These are phyloP conservation scores for Bufotes viridis DNA, from an alignment of 2,797 vertebrate genomes.

Conservation along the genomic window DNA sequence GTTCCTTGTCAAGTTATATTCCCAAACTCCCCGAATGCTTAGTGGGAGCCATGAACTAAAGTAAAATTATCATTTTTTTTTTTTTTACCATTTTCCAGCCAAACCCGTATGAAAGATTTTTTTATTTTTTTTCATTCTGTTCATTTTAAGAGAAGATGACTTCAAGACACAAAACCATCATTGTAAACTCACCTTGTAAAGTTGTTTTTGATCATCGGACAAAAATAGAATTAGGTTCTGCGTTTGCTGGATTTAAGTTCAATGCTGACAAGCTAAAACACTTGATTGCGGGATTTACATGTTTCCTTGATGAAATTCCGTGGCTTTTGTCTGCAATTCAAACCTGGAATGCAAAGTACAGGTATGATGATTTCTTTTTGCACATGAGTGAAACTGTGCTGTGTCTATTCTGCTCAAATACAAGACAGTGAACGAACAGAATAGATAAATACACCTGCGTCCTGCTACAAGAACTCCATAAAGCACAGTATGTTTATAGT, in stretches of 20 bases:
- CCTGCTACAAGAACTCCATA: not conserved
- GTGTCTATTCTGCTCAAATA: not conserved
- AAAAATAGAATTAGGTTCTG: conserved; percentile 32
- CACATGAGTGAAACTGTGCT: not conserved
- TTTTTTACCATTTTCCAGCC: conserved; percentile 71
- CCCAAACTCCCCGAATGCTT: conserved; percentile 73
- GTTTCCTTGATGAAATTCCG: conserved; percentile 54
- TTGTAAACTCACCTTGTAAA: conserved; percentile 63
- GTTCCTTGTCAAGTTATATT: conserved; percentile 71
- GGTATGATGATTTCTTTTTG: not conserved
- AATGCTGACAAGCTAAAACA: conserved; percentile 42
- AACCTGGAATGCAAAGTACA: not conserved
- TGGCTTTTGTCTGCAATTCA: conserved; percentile 2
- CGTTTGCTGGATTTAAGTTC: conserved; percentile 26
- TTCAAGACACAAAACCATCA: conserved; percentile 61
- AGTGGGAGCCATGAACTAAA: conserved; percentile 71
- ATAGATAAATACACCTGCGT: not conserved
- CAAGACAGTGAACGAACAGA: not conserved
- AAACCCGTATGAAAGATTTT: conserved; percentile 64
- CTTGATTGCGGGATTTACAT: conserved; percentile 48
- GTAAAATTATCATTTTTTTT: conserved; percentile 68
- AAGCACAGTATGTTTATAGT: not conserved
- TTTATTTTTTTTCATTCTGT: conserved; percentile 36
- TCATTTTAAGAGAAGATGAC: conserved; percentile 60
- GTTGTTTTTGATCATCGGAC: conserved; percentile 58